These are phyloP conservation scores for Microtus agrestis DNA, from an alignment of 2,797 vertebrate species.

Conservation along the genomic window DNA sequence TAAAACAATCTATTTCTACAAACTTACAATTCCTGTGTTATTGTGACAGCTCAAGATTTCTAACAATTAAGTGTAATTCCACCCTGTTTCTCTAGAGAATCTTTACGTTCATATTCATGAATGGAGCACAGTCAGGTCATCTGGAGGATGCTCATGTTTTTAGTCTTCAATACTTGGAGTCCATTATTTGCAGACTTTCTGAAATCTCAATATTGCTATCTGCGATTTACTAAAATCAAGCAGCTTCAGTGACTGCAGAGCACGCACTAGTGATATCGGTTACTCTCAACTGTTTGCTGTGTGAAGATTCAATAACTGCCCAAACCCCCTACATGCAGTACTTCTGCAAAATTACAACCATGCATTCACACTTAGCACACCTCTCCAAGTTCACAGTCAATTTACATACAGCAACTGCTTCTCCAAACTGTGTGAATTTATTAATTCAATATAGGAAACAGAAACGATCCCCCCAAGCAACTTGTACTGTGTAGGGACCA, in stretches of 20 bases:
- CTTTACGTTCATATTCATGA: slow-evolving; percentile 2
- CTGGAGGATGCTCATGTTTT: background rate
- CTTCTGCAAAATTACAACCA: slow-evolving; percentile 1
- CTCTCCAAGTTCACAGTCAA: background rate
- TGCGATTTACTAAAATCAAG: slow-evolving; percentile 55
- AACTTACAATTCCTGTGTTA: background rate
- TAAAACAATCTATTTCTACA: slow-evolving; percentile 49
- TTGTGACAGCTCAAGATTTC: slow-evolving; percentile 46
- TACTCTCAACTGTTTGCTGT: background rate
- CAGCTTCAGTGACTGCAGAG: background rate
- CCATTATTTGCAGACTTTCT: background rate
- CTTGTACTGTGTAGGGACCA: slow-evolving; percentile 60
- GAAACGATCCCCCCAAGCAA: slow-evolving; percentile 63
- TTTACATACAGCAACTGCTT: slow-evolving; percentile 54
- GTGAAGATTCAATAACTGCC: slow-evolving; percentile 54
- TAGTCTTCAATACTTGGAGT: slow-evolving; percentile 37
- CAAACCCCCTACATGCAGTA: background rate
- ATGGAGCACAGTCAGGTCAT: background rate
- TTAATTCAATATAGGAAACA: slow-evolving; percentile 45
- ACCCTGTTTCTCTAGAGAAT: slow-evolving; percentile 26
- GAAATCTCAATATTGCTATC: slow-evolving; percentile 43
- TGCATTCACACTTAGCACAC: background rate
- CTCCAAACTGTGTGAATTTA: slow-evolving; percentile 6
- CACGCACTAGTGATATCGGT: background rate
- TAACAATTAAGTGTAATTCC: slow-evolving; percentile 58